Conservation (phyloP, 2,888 invertebrate genomes). For the Saturnia pavonia region DNA sequence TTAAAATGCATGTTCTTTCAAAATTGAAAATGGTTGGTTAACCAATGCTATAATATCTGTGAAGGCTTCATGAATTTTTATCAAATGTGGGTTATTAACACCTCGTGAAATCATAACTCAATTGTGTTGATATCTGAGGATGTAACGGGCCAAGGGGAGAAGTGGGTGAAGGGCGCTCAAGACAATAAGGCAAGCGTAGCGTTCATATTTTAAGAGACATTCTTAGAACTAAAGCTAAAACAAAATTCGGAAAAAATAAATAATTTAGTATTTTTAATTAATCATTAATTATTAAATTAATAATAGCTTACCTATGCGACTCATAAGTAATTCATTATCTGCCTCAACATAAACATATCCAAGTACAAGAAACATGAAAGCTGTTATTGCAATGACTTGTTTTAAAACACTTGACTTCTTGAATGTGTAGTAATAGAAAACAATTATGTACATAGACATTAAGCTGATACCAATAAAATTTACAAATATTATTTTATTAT, state of each 20-base stretch:
- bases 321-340: conserved; percentile 76
- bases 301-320: conserved; percentile 84
- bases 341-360: conserved; percentile 82
- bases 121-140: no score
- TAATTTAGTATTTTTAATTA: not conserved
- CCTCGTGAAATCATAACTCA: no score
- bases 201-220: no score
- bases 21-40: no score
- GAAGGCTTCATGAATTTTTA: no score
- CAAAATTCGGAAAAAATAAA: not conserved
- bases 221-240: no score
- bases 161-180: no score
- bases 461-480: conserved; percentile 88
- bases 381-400: conserved; percentile 80
- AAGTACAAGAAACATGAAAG: conserved; percentile 78
- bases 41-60: no score
- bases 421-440: conserved; percentile 88
- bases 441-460: conserved; percentile 85
- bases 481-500: conserved; percentile 87
- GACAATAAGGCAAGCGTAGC: no score
- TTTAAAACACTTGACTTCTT: conserved; percentile 85
- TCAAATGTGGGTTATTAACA: no score
- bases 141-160: no score
- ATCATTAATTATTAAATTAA: not conserved
- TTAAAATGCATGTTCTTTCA: no score